phyloP scores from a whole-genome alignment of 2,888 invertebrate genomes.

The Acanthoscelides obtectus region DNA sequence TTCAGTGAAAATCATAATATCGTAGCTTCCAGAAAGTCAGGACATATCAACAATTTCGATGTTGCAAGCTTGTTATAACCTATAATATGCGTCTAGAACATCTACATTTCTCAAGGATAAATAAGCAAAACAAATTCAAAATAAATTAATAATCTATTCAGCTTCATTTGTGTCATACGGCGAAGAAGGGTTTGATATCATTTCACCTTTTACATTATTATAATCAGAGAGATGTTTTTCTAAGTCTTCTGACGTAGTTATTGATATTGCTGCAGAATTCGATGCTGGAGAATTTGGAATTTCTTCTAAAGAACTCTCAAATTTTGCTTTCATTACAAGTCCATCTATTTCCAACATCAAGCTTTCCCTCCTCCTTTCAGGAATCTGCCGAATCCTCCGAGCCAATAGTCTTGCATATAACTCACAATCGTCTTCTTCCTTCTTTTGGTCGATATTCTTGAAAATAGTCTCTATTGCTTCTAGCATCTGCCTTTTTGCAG shows the following conservation, averaged over 20 bases:
- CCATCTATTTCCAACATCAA: slow-evolving; percentile 6
- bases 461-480: background rate
- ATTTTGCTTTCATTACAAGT: background rate
- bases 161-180: background rate
- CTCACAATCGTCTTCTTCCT: slow-evolving; percentile 6
- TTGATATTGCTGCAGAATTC: no score
- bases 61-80: no score
- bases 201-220: background rate
- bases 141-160: no score
- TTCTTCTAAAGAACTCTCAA: background rate
- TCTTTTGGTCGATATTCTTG: background rate
- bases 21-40: no score
- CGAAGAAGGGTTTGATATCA: background rate
- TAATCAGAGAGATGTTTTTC: background rate
- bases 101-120: no score
- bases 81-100: no score
- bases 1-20: no score
- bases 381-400: slow-evolving; percentile 3
- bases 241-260: background rate
- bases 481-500: background rate
- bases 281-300: background rate
- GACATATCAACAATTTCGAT: no score
- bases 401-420: slow-evolving; percentile 6
- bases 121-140: no score
- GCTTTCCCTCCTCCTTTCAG: background rate